Evolutionary conservation across 2,113 vertebrate genomes (phyloP), one percentile per base, ranked within the genome.

Genomic region (Oenanthe oenanthe): DNA sequence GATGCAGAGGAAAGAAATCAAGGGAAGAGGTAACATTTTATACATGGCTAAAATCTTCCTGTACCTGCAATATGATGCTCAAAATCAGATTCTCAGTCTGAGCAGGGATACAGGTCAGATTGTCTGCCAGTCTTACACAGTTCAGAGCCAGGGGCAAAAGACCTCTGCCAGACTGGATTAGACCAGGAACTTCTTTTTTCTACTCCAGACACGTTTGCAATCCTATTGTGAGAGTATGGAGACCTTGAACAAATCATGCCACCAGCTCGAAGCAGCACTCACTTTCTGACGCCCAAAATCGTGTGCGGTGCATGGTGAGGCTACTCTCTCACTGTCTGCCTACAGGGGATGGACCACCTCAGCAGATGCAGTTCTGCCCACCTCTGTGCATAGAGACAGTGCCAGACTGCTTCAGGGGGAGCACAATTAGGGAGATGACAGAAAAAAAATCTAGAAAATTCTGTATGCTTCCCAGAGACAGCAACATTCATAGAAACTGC

Each of bases 231-330:
- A 34, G n/a, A 34, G 7, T 21, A 40, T 18, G 25, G 18, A 81
- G 56, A 24, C 20, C 32, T 85, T 82, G 17, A 48, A 67, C 4
- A 28, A 34, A 32, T 48, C 31, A 7, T 42, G 22, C 15, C 20
- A 63, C 25, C 5, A 88, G 17, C 10, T 1, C 48, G 29, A 1
- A 43, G 14, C 3, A 4, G 12, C 32, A 17, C 7, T 40, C 28
- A 2, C 24, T 58, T 78, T 74, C 42, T 66, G 42, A 62, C 13
- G n/a, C 32, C 24, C 11, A 4, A 68, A 75, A 11, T 0, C 0
- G 10, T 21, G 9, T 25, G 21, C 0, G 0, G 8, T 72, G 20
- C 8, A 3, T 0, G 0, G 34, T 47, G 32, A 56, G 15, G 21
- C 50, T 58, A n/a, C 13, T 31, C 13, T 54, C 15, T 32, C 6